These are phyloP conservation scores for Rapana venosa DNA, from an alignment of 2,888 invertebrate genomes.

Conservation along the genomic window DNA sequence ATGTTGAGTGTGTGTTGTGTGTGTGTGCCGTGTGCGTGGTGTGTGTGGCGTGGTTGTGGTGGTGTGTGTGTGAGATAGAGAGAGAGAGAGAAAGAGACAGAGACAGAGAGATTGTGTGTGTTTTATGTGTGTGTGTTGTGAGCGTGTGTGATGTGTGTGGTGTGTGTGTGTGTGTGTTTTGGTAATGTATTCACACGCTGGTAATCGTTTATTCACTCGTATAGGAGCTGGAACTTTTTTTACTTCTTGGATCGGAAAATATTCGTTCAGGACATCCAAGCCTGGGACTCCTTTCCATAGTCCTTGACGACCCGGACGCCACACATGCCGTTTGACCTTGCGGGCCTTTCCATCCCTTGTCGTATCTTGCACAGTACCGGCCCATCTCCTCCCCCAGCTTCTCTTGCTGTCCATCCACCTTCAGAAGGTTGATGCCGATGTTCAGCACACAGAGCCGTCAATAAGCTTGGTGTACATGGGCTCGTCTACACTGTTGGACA, in stretches of 20 bases:
- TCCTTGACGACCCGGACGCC: slow-evolving; percentile 97
- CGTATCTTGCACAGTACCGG: slow-evolving; percentile 99
- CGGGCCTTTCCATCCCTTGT: slow-evolving; percentile 99
- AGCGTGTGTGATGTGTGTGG: too few species aligned
- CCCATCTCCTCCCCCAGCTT: slow-evolving; percentile 99
- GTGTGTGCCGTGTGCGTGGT: too few species aligned
- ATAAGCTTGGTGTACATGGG: slow-evolving; percentile 98
- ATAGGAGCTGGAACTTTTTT: too few species aligned
- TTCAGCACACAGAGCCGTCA: slow-evolving; percentile 97
- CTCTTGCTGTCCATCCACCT: slow-evolving; percentile 98
- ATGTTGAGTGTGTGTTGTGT: too few species aligned
- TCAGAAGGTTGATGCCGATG: slow-evolving; percentile 98
- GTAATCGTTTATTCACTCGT: not conserved
- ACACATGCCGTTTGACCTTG: slow-evolving; percentile 98
- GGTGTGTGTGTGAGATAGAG: too few species aligned
- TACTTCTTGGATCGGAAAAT: slow-evolving; percentile 84
- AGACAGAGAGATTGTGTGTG: too few species aligned
- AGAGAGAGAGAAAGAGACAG: too few species aligned
- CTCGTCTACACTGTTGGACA: slow-evolving; percentile 99
- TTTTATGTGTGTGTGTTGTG: too few species aligned
- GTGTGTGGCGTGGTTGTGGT: too few species aligned
- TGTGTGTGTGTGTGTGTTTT: too few species aligned
- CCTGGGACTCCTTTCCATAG: slow-evolving; percentile 97
- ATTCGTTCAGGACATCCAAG: slow-evolving; percentile 96
- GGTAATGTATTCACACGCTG: too few species aligned